Base-by-base conservation (phyloP, 1,140 invertebrate species). In the Drosophila jambulina region DNA sequence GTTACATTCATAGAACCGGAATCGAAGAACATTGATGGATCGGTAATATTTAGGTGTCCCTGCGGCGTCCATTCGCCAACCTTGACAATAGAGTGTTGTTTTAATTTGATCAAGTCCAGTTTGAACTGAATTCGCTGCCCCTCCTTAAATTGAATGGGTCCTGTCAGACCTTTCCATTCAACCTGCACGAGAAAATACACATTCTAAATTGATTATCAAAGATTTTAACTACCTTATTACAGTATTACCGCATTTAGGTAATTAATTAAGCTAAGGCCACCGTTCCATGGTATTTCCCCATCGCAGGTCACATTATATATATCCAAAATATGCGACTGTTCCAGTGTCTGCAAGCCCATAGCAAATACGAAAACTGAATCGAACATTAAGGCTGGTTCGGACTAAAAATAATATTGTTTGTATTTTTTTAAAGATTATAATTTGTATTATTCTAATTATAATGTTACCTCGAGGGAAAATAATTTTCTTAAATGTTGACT, bases 301-400 rank as follows among this genome's bases (percentile, higher is more conserved):
- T 97, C 96, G 83, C 97, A 98, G 1, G 96, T 97, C 21, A 97
- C 94, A 93, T 98, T 98, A 3, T 94, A 94, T 5, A 97, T 93
- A 45, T 94, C 92, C 7, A 92, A 58, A 38, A 71, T 70, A 54
- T 85, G 71, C 7, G 91, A 80, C 45, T 95, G 95, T 83, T 97
- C 96, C 75, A 97, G 94, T 4, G 96, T 95, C 23, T 96, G 95
- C 59, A 98, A 93, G n/a, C 97, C 97, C 77, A 96, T 95, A 8
- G 97, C 97, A 82, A 99, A 96, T 54, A 98, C 95, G 90, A 97
- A 96, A 1, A 98, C 97, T 8, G 97, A 97, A 93, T 99, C 98
- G 93, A 97, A 98, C 76, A 98, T 95, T 64, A 99, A 93, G 9
- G 98, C 97, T 72, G 97, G 97, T 93, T 98, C 97, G 67, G 97